Base-by-base conservation (phyloP, 2,888 invertebrate species). In the Drosophila macrospina region DNA sequence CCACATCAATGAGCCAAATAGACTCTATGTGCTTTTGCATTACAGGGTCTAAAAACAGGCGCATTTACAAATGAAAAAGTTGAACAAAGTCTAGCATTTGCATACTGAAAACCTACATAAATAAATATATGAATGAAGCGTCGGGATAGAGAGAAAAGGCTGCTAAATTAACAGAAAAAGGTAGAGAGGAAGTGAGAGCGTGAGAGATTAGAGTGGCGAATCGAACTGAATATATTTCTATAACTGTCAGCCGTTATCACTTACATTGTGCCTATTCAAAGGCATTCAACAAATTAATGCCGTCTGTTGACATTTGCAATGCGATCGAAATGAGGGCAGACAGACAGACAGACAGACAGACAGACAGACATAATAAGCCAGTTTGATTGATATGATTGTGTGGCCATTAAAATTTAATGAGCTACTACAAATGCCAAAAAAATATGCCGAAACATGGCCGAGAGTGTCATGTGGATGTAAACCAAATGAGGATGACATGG, bases 401-500 rank as follows among this genome's bases (percentile, higher is more conserved):
- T 51, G 61, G 30, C 56, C 63, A 71, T 75, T 77, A 64, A 75
- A 72, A 77, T 75, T 75, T 72, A 77, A 75, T 75, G 78, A 74
- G 79, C 71, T 66, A 52, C 62, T 47, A 69, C 57, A 47, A 67
- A 50, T 67, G 66, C 59, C 47, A 54, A 54, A 72, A 54, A 60
- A 65, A 41, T 20, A 15, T 16, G 10, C 39, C 15, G 15, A 39
- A 54, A 34, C 42, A 16, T 13, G 15, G 34, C 42, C 45, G 36
- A 50, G 24, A 39, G 32, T 63, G 68, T 56, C 63, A 54, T 52
- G 61, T 52, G 61, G 62, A 56, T 55, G 57, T 64, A 37, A 24
- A 20, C 15, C 32, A 28, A 48, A 15, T 44, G 56, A 34, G 47
- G 54, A 45, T 32, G 57, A 16, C 42, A 60, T 39, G 36, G 4